Base-by-base conservation (phyloP, 2,888 invertebrate species). In the Macaria liturata region DNA sequence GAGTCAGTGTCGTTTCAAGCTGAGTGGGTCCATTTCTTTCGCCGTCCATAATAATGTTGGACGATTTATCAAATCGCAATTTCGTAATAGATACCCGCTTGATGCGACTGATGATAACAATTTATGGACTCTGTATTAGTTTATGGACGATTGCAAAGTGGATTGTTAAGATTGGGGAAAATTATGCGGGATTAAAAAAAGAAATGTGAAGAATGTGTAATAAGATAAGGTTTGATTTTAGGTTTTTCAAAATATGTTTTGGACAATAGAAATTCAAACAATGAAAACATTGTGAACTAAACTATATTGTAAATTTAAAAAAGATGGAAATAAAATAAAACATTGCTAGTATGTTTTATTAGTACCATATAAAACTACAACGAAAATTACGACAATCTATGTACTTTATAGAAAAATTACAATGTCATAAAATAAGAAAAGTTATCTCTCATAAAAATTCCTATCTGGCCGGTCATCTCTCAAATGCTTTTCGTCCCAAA, bases 21-120 rank as follows among this genome's bases (percentile, higher is more conserved):
- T 83, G 79, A 88, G 84, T 79, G 82, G 78, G 83, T 83, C 88
- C 88, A 91, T 91, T 91, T 87, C 88, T 90, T 91, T 86, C 80
- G 80, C 82, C 88, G 85, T 86, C 86, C 81, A 81, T 84, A 85
- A 89, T 91, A 91, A 91, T 91, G 91, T 86, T 84, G 81, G 85
- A 84, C 83, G 85, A 90, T 91, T 90, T 89, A 88, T 91, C 89
- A 91, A 91, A 90, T 87, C 81, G 87, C 91, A 91, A 90, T 91
- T 88, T 84, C 86, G 89, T 90, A 90, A 91, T 88, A 91, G 89
- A 91, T 88, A 90, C 86, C 83, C 79, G 84, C 83, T 83, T 84
- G 87, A 88, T 87, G 84, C 75, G 83, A 81, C 80, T 76, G 76
- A 75, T 81, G 84, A 86, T 86, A 84, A 78, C 61, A 81, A 79